These are phyloP conservation scores for Gavia stellata DNA, from an alignment of 2,113 vertebrate genomes.

Conservation along the genomic window DNA sequence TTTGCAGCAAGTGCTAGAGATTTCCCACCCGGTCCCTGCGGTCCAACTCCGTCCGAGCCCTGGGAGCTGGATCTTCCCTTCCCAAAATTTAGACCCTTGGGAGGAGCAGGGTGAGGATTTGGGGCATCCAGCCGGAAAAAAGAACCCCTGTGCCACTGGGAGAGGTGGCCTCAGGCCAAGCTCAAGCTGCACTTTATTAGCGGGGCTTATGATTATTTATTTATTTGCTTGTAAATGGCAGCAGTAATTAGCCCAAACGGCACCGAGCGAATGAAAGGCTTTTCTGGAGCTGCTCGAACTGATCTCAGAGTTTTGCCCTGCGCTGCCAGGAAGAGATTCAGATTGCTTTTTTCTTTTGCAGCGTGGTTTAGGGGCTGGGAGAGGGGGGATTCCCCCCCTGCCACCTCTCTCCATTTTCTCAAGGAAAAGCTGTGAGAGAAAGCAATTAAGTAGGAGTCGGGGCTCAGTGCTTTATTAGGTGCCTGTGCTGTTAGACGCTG, in stretches of 20 bases:
- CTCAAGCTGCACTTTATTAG: not conserved
- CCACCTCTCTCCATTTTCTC: not conserved
- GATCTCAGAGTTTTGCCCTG: fast-evolving
- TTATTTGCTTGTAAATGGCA: not conserved
- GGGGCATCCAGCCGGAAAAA: not conserved
- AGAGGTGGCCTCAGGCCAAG: not conserved
- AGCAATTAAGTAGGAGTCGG: not conserved
- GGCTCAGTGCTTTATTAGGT: not conserved
- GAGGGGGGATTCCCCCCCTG: too few species aligned
- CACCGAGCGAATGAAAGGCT: not conserved
- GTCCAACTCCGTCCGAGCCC: fast-evolving
- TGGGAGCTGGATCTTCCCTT: not conserved
- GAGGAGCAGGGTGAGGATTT: not conserved
- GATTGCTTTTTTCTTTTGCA: not conserved
- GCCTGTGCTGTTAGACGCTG: not conserved
- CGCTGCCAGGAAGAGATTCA: not conserved
- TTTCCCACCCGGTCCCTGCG: not conserved
- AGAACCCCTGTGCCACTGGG: fast-evolving
- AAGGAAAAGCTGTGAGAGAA: not conserved
- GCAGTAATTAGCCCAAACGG: not conserved
- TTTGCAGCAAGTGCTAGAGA: not conserved
- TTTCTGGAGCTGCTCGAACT: not conserved
- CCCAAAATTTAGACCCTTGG: not conserved
- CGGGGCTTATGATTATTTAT: not conserved
- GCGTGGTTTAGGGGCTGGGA: not conserved